Evolutionary conservation across 2,113 vertebrate species (phyloP).

Genomic region (Myotis lucifugus): DNA sequence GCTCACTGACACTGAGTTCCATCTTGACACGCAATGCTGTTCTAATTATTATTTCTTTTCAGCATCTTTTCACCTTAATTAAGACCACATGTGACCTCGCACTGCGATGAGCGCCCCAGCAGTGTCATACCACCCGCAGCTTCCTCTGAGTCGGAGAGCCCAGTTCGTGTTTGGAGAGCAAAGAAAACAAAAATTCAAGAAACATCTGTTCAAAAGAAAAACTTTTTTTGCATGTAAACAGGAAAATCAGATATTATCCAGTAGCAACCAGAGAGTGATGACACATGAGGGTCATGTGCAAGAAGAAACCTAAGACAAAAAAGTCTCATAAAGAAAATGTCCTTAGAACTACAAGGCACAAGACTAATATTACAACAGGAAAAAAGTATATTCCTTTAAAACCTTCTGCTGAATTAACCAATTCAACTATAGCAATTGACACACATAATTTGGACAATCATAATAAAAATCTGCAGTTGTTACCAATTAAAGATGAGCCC

Average conservation of each 20-base stretch:
- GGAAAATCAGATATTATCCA: background rate
- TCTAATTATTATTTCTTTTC: background rate
- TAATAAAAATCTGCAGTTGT: constrained; percentile 3
- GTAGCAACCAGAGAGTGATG: constrained; percentile 68
- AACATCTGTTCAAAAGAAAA: background rate
- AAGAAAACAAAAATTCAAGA: background rate
- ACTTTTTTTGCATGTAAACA: background rate
- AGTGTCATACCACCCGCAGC: background rate
- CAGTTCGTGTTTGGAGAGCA: background rate
- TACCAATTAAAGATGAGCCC: constrained; percentile 55
- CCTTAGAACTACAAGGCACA: constrained; percentile 20
- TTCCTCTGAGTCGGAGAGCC: background rate
- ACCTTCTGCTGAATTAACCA: constrained; percentile 53
- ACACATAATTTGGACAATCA: constrained; percentile 19
- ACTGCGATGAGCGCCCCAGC: background rate
- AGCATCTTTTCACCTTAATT: background rate
- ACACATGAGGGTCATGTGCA: constrained; percentile 63
- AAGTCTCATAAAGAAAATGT: constrained; percentile 85
- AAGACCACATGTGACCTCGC: background rate
- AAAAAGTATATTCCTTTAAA: constrained; percentile 66
- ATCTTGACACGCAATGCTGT: background rate
- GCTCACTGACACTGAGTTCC: background rate
- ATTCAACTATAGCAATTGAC: constrained; percentile 1
- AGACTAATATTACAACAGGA: constrained; percentile 48
- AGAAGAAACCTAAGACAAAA: constrained; percentile 72